Evolutionary conservation across 2,888 invertebrate genomes (phyloP).

Genomic region (Chrysolina haemoptera): DNA sequence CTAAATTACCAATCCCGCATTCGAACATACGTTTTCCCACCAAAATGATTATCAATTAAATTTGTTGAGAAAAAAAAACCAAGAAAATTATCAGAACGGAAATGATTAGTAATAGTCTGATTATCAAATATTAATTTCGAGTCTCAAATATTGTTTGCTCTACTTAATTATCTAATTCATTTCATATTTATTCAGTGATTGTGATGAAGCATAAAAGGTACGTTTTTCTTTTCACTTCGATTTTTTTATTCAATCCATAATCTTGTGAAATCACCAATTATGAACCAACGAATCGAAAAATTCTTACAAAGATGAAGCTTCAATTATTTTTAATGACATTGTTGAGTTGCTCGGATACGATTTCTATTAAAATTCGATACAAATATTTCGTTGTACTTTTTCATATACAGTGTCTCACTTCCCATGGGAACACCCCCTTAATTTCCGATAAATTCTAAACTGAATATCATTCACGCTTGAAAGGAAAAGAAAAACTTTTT

Average conservation of each 20-base stretch:
- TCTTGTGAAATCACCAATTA: conserved; percentile 3
- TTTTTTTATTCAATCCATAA: not conserved
- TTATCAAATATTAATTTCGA: conserved; percentile 2
- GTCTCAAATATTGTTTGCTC: conserved; percentile 10
- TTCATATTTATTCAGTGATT: not conserved
- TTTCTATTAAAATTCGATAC: not conserved
- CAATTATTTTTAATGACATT: not conserved
- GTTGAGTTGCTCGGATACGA: not conserved
- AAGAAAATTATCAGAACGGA: not conserved
- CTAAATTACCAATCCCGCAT: too few species aligned
- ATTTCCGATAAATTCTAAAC: too few species aligned
- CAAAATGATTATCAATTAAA: not conserved
- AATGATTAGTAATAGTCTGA: conserved; percentile 13
- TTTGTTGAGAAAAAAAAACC: not conserved
- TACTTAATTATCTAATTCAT: conserved; percentile 2
- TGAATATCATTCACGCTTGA: too few species aligned
- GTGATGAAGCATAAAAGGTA: not conserved
- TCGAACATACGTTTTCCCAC: not conserved
- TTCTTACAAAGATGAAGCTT: not conserved
- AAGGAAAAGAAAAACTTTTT: too few species aligned
- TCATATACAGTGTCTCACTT: too few species aligned
- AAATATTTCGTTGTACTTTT: not conserved
- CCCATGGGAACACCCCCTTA: too few species aligned
- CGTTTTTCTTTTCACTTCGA: not conserved
- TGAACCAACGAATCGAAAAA: not conserved